Evolutionary conservation across 2,888 invertebrate genomes (phyloP), one percentile per base, ranked within the genome.

Genomic region (Cataglyphis rosenhaueri): DNA sequence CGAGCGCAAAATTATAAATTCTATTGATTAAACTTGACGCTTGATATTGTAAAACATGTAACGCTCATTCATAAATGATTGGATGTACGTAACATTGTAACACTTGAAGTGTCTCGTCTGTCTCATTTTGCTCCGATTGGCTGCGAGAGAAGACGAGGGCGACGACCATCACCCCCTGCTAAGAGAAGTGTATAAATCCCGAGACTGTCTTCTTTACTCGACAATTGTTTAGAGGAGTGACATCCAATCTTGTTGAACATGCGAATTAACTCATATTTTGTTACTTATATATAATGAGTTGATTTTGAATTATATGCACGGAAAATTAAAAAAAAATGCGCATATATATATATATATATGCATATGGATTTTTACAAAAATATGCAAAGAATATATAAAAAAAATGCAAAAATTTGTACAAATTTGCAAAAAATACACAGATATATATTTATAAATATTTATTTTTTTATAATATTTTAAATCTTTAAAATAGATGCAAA

Each of bases 91-190:
- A 35, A 52, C 35, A 52, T 75, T 35, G 32, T 44, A 64, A 48
- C 44, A 32, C 74, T 41, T 8, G 35, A 65, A 62, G 21, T 18
- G 35, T 75, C 35, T 52, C 38, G 52, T 35, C 29, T 9, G 21
- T n/a, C 62, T n/a, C 52, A 4, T 75, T 48, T 64, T n/a, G 32
- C 65, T 55, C 52, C 38, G 38, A 76, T 75, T 66, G 55, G 52
- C 3, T 38, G 55, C 29, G 66, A 29, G 25, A 5, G 29, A 66
- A 55, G 29, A 29, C 3, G n/a, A 76, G 66, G 66, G 66, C 55
- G 52, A 76, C 66, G 76, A 76, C 76, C 82, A 73, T 85, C 61
- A 70, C 84, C 89, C 82, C 88, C 85, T 85, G 84, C 89, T 85
- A 85, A 89, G 89, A 89, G 89, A 65, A 81, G 48, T 62, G 44